Evolutionary conservation across 2,888 invertebrate genomes (phyloP), one percentile per base, ranked within the genome.

Genomic region (Melikaiella ostensackeni): DNA sequence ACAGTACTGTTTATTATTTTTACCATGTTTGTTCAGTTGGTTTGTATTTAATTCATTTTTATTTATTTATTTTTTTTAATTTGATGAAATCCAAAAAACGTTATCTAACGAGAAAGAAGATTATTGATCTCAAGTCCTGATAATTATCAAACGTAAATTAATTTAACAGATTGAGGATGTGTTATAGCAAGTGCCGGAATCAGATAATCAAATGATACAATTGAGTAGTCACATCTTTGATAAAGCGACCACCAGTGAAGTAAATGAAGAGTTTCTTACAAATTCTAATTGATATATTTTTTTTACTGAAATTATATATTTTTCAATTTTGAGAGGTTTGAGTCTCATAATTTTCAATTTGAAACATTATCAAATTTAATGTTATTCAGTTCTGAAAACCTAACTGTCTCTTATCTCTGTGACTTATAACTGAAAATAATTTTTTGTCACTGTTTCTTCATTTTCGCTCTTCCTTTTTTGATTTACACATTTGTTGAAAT

Each of bases 231-330:
- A 35, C 62, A 4, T 30, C 19, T n/a, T n/a, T 33, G 35, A 63
- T 63, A 63, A 63, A 63, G 21, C 35, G 30, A 33, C 33, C 21
- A 63, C 33, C n/a, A 63, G 16, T 63, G 2, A 33, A 63, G 30
- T 50, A 50, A 50, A 19, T 50, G 19, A n/a, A 50, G 8, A 50
- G 13, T 24, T 3, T 13, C n/a, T 7, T 50, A n/a, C 1, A 4
- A 21, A 24, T 11, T 57, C 3, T 13, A 57, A 24, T 57, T 57
- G 57, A 24, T 57, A 24, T 13, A 0, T n/a, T 11, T 50, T 50
- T 57, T 57, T 4, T 3, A 57, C n/a, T 57, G 4, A 13, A 21
- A 38, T 11, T 38, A 38, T 13, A 38, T 38, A 0, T 11, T 21
- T 55, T 55, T 55, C 9, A 19, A 46, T 46, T 7, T 19, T 19